These are phyloP conservation scores for Ornithoptera alexandrae DNA, from an alignment of 2,888 invertebrate genomes.

Conservation along the genomic window DNA sequence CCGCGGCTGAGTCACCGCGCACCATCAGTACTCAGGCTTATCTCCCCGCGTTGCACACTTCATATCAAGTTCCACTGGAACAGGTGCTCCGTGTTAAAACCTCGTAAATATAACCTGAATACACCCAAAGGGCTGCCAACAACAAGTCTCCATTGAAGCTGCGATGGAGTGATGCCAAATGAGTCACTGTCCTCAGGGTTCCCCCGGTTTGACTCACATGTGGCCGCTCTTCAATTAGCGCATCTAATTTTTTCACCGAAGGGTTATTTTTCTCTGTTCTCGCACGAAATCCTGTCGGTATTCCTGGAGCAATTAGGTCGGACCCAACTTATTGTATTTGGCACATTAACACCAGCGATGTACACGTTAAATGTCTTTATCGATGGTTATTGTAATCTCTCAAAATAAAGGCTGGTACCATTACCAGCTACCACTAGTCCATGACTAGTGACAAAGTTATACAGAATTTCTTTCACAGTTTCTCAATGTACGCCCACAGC, in stretches of 20 bases:
- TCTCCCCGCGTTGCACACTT: slow-evolving; percentile 1
- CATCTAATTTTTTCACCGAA: neutral
- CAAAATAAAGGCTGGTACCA: too few species aligned
- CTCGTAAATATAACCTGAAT: slow-evolving; percentile 15
- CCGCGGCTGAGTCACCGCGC: slow-evolving; percentile 10
- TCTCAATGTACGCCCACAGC: too few species aligned
- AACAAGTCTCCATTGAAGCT: slow-evolving; percentile 8
- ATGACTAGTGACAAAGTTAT: too few species aligned
- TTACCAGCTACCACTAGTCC: too few species aligned
- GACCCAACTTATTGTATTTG: too few species aligned
- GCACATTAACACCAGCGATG: too few species aligned
- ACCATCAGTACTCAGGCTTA: slow-evolving; percentile 1
- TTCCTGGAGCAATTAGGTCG: slow-evolving; percentile 11
- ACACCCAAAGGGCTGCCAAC: slow-evolving; percentile 15
- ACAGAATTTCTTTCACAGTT: too few species aligned
- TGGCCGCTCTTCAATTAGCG: slow-evolving; percentile 8
- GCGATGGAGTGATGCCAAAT: slow-evolving; percentile 28
- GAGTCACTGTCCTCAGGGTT: slow-evolving; percentile 31
- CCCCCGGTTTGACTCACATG: slow-evolving; percentile 29
- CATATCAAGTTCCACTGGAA: slow-evolving; percentile 10
- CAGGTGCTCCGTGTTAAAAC: slow-evolving; percentile 22
- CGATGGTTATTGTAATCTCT: too few species aligned
- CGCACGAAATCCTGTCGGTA: slow-evolving; percentile 2
- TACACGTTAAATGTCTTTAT: too few species aligned
- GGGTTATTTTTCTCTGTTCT: neutral